Evolutionary conservation across 2,113 vertebrate species (phyloP).

Genomic region (Pseudorasbora parva): DNA sequence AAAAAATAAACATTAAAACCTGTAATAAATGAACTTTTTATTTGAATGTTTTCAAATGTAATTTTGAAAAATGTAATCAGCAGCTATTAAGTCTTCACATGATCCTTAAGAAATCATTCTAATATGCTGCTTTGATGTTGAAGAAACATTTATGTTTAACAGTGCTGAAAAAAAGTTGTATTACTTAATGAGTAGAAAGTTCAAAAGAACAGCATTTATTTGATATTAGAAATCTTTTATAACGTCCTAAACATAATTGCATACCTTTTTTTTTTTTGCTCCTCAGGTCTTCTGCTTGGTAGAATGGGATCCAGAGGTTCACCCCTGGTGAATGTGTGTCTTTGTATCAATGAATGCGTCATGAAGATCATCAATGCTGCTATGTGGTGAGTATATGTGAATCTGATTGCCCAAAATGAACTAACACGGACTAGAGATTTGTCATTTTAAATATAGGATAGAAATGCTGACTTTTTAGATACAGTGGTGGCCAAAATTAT

Average conservation of each 20-base stretch:
- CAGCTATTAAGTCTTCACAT: neutral
- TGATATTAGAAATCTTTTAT: too few relatives aligned
- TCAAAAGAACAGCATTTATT: too few relatives aligned
- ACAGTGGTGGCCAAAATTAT: too few relatives aligned
- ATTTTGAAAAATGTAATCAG: too few relatives aligned
- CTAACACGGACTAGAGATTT: neutral
- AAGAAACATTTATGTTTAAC: neutral
- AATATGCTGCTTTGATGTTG: neutral
- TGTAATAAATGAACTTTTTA: too few relatives aligned
- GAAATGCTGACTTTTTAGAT: neutral
- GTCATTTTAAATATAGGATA: neutral
- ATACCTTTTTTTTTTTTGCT: too few relatives aligned
- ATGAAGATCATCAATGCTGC: constrained; percentile 89
- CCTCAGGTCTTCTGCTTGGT: constrained; percentile 81
- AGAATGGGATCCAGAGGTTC: constrained; percentile 84
- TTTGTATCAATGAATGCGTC: constrained; percentile 86
- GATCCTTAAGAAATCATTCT: neutral
- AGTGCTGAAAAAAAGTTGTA: too few relatives aligned
- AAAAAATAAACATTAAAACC: too few relatives aligned
- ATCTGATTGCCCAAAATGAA: neutral
- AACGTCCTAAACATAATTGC: too few relatives aligned
- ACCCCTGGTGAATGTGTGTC: constrained; percentile 84
- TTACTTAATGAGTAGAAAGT: too few relatives aligned
- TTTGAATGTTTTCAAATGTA: neutral
- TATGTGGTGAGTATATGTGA: constrained; percentile 76